Evolutionary conservation across 2,888 invertebrate genomes (phyloP).

Genomic region (Hirtodrosophila trivittata): DNA sequence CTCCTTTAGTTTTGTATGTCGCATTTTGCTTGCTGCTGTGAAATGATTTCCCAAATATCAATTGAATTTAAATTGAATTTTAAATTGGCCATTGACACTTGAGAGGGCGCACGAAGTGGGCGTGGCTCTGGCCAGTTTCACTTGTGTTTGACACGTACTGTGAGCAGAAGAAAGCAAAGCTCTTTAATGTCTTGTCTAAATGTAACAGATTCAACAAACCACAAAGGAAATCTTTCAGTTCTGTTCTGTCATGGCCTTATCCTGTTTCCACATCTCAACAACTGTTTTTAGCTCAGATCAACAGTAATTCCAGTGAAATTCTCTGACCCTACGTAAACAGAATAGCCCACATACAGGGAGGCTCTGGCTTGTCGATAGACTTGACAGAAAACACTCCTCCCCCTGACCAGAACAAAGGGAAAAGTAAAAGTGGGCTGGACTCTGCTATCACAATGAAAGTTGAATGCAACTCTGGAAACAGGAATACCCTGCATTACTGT

Average conservation of each 20-base stretch:
- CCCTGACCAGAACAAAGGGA: slow-evolving; percentile 32
- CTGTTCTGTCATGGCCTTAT: no score
- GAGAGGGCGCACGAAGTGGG: slow-evolving; percentile 37
- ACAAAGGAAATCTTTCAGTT: no score
- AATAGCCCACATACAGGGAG: slow-evolving; percentile 20
- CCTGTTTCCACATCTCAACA: no score
- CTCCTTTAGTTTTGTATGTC: slow-evolving; percentile 12
- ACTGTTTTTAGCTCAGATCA: no score
- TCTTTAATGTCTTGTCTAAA: slow-evolving; percentile 14
- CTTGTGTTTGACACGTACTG: slow-evolving; percentile 57
- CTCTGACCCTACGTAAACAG: neutral
- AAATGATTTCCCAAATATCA: slow-evolving; percentile 57
- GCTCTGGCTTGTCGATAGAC: slow-evolving; percentile 21
- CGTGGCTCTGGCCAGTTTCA: slow-evolving; percentile 46
- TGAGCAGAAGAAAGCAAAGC: slow-evolving; percentile 7
- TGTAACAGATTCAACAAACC: neutral
- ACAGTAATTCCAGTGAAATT: no score
- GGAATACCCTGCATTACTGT: neutral
- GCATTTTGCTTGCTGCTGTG: slow-evolving; percentile 31
- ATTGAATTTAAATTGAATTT: slow-evolving; percentile 75
- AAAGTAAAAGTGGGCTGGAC: slow-evolving; percentile 60
- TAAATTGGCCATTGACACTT: slow-evolving; percentile 61
- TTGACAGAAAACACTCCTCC: slow-evolving; percentile 54
- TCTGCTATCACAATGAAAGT: slow-evolving; percentile 25
- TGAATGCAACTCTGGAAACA: slow-evolving; percentile 2